Percentiles rank a stretch among this genome's conserved stretches.
Conservation (phyloP, 2,888 invertebrate species). For the Drepana falcataria region DNA sequence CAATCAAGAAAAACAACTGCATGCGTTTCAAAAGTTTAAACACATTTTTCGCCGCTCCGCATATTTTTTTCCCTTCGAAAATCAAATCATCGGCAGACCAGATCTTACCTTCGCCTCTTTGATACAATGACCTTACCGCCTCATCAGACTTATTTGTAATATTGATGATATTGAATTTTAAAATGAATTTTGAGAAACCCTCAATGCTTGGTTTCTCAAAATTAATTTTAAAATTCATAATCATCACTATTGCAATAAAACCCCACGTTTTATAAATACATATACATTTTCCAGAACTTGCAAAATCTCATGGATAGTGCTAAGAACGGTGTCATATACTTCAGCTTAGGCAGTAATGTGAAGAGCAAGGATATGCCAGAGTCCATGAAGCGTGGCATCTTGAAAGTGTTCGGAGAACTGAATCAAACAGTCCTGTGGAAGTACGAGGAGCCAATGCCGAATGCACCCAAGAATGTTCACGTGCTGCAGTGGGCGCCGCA, state of each 20-base stretch:
- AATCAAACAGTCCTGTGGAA: conserved; percentile 69
- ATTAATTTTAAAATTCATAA: not conserved
- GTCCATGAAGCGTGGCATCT: conserved; percentile 27
- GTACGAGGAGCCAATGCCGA: conserved; percentile 46
- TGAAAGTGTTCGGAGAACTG: conserved; percentile 48
- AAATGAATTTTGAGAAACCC: not conserved
- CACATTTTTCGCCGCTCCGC: no score
- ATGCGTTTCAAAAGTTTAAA: no score
- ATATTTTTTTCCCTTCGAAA: no score
- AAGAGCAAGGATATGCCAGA: conserved; percentile 39
- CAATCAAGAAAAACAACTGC: no score
- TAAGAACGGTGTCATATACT: conserved; percentile 51
- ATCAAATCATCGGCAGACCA: no score
- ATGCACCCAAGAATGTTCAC: conserved; percentile 52
- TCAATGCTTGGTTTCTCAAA: not conserved
- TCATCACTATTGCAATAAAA: no score
- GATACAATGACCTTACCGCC: no score
- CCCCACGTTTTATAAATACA: not conserved
- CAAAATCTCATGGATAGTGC: conserved; percentile 38
- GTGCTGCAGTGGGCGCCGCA: conserved; percentile 18
- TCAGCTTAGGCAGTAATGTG: conserved; percentile 56
- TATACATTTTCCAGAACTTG: not conserved
- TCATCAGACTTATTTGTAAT: no score
- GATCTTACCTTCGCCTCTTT: no score
- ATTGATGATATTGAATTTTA: no score